These are phyloP conservation scores for Siphlonurus alternatus DNA, from an alignment of 2,888 invertebrate species.

Conservation along the genomic window DNA sequence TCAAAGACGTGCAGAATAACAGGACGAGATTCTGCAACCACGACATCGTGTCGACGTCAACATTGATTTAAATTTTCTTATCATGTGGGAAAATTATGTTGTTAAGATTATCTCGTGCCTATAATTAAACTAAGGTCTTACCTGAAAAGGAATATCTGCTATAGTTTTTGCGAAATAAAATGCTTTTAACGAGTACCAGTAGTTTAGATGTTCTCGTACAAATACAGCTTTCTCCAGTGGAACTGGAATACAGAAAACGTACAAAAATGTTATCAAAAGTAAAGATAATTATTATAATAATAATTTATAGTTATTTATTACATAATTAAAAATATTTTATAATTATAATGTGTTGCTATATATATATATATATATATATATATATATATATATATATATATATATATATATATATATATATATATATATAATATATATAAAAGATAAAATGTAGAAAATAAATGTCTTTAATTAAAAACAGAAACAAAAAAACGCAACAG, in stretches of 20 bases:
- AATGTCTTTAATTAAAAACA: too few relatives aligned
- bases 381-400: not conserved
- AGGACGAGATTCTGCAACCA: too few relatives aligned
- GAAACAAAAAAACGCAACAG: too few relatives aligned
- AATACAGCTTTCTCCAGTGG: slow-evolving; percentile 92
- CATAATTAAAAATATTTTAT: not conserved
- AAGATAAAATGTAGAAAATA: too few relatives aligned
- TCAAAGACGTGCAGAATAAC: too few relatives aligned
- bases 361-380: not conserved
- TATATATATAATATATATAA: not conserved
- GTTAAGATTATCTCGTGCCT: not conserved
- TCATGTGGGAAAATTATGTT: too few relatives aligned
- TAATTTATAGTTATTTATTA: too few relatives aligned
- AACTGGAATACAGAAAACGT: slow-evolving; percentile 42
- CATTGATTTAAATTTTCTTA: too few relatives aligned
- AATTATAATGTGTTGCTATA: not conserved
- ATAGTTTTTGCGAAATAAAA: slow-evolving; percentile 94
- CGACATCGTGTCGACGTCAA: too few relatives aligned
- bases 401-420: not conserved
- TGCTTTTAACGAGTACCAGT: slow-evolving; percentile 94
- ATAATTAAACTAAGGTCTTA: slow-evolving; percentile 26
- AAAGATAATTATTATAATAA: too few relatives aligned
- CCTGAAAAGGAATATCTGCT: slow-evolving; percentile 92
- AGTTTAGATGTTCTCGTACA: slow-evolving; percentile 85
- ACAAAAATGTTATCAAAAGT: slow-evolving; percentile 1